phyloP scores from a whole-genome alignment of 1,140 invertebrate genomes.

The Dendroctonus ponderosae region DNA sequence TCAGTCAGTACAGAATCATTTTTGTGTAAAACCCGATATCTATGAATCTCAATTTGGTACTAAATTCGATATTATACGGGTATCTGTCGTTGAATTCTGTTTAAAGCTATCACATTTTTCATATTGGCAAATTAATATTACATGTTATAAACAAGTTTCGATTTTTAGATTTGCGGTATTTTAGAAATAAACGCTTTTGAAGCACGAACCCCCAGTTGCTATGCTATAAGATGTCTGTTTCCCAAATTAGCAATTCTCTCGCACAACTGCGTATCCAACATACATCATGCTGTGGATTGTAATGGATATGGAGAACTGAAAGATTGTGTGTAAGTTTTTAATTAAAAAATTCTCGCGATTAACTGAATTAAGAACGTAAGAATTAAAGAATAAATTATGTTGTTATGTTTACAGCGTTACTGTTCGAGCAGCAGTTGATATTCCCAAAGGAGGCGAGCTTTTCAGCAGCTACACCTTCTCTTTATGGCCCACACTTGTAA shows the following conservation, averaged over 20 bases:
- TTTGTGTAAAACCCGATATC: no score
- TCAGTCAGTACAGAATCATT: no score
- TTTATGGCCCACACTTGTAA: conserved; percentile 69
- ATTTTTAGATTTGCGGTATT: conserved; percentile 62
- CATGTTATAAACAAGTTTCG: conserved; percentile 1
- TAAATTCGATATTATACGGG: no score
- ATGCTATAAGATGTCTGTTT: conserved; percentile 68
- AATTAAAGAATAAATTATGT: background rate
- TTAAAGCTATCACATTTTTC: background rate
- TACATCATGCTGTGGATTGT: conserved; percentile 65
- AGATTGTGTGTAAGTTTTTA: conserved; percentile 51
- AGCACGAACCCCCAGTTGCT: conserved; percentile 58
- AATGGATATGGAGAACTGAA: conserved; percentile 54
- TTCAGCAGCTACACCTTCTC: conserved; percentile 75
- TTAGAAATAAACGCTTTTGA: conserved; percentile 77
- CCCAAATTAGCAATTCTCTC: conserved; percentile 71
- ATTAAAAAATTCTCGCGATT: background rate
- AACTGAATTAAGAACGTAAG: background rate
- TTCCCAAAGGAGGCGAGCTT: conserved; percentile 63
- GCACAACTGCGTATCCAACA: conserved; percentile 81
- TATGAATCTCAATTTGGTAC: no score
- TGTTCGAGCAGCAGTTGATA: conserved; percentile 65
- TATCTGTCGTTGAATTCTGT: no score
- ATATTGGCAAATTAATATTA: conserved; percentile 10
- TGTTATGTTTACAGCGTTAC: conserved; percentile 56